Conservation (phyloP, 2,888 invertebrate species). For the Aricia artaxerxes region DNA sequence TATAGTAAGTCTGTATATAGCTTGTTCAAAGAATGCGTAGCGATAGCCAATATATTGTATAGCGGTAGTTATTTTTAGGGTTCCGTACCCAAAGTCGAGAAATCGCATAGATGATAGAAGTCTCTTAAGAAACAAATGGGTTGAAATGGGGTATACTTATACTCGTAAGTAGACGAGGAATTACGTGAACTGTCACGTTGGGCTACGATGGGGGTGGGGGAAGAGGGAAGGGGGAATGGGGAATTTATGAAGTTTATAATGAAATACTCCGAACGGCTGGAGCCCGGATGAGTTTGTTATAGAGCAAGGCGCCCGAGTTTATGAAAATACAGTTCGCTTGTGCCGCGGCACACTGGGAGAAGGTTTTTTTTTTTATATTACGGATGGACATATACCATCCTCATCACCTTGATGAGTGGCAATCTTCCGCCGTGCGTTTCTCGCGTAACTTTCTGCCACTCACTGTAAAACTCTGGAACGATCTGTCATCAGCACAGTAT, state of each 20-base stretch:
- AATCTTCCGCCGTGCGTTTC: no score
- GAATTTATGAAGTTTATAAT: slow-evolving; percentile 51
- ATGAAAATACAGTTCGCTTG: slow-evolving; percentile 43
- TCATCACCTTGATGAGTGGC: no score
- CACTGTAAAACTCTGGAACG: no score
- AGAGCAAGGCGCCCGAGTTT: slow-evolving; percentile 51
- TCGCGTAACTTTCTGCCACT: no score
- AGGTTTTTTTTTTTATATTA: no score
- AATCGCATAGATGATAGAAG: neutral
- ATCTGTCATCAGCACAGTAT: no score
- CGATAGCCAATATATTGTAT: no score
- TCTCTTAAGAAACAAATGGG: neutral
- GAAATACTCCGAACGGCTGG: slow-evolving; percentile 46
- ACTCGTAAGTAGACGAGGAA: slow-evolving; percentile 33
- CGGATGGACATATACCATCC: no score
- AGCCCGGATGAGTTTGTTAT: slow-evolving; percentile 49
- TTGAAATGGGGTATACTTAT: neutral
- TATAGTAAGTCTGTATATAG: no score
- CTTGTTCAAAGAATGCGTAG: no score
- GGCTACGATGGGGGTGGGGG: neutral
- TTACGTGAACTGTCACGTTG: slow-evolving; percentile 36
- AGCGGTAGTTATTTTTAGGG: no score
- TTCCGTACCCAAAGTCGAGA: no score
- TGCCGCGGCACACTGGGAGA: slow-evolving; percentile 33
- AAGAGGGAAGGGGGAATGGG: slow-evolving; percentile 38